These are phyloP conservation scores for Dexiosoma caninum DNA, from an alignment of 2,888 invertebrate genomes.

Conservation along the genomic window DNA sequence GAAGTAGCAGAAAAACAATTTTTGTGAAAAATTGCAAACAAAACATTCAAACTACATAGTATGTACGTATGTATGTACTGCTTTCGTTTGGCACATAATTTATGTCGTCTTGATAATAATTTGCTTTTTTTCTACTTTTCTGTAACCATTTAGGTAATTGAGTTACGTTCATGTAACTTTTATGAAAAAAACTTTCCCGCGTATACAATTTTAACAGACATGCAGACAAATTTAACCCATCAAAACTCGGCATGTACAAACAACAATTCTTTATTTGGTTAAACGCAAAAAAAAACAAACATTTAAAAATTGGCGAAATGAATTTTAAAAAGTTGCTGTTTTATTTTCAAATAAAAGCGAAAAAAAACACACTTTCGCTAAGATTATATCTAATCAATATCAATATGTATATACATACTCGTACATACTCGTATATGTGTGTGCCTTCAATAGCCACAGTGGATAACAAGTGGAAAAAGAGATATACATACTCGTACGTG, in stretches of 20 bases:
- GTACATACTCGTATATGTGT: too few species aligned
- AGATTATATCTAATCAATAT: not conserved
- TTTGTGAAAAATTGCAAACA: conserved; percentile 40
- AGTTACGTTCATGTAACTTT: not conserved
- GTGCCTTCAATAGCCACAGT: not conserved
- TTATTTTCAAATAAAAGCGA: not conserved
- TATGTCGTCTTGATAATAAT: conserved; percentile 28
- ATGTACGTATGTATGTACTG: not conserved
- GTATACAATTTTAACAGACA: conserved; percentile 34
- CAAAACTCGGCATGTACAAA: not conserved
- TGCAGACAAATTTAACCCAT: not conserved
- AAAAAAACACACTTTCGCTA: conserved; percentile 14
- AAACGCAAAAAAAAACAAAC: conserved; percentile 12
- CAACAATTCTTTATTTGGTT: conserved; percentile 43
- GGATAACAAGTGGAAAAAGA: not conserved
- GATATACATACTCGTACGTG: too few species aligned
- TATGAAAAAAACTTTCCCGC: conserved; percentile 27
- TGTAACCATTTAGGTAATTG: conserved; percentile 12
- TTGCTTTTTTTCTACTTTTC: not conserved
- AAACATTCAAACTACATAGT: too few species aligned
- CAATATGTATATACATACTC: not conserved
- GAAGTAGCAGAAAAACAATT: conserved; percentile 12
- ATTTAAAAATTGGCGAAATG: conserved; percentile 14
- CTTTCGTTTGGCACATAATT: conserved; percentile 40
- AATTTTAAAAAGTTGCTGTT: not conserved